phyloP scores from a whole-genome alignment of 1,140 invertebrate species.

The Ostrea edulis region DNA sequence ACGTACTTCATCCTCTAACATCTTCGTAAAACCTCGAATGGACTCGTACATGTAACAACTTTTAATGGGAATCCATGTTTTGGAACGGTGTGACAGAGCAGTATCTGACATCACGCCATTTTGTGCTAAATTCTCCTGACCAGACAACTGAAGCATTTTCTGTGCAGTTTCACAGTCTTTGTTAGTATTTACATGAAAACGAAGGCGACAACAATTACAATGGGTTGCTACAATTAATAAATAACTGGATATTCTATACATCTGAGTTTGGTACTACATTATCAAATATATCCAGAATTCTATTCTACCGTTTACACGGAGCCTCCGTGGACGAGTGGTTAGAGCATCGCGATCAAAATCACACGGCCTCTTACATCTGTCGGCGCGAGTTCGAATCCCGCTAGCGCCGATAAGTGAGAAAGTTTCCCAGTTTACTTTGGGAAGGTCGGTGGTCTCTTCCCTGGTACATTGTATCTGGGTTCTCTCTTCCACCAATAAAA shows the following conservation, averaged over 20 bases:
- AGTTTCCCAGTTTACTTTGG: too few relatives aligned
- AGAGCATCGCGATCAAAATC: too few relatives aligned
- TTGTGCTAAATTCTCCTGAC: background rate
- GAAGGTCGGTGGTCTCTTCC: too few relatives aligned
- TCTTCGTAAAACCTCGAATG: background rate
- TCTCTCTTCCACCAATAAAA: too few relatives aligned
- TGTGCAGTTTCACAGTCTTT: background rate
- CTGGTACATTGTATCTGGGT: too few relatives aligned
- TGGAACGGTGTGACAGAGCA: background rate
- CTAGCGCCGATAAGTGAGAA: too few relatives aligned
- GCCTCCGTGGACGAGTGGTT: too few relatives aligned
- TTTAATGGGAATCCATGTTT: background rate
- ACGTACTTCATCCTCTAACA: background rate
- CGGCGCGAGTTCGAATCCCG: too few relatives aligned
- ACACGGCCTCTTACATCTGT: too few relatives aligned
- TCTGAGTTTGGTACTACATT: slow-evolving; percentile 14
- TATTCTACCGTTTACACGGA: too few relatives aligned
- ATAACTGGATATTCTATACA: background rate
- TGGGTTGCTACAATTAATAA: background rate
- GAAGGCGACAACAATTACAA: background rate
- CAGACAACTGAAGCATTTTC: background rate
- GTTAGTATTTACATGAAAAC: background rate
- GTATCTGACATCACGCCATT: background rate
- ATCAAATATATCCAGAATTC: slow-evolving; percentile 42
- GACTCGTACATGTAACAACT: background rate